Conservation (phyloP, 1,140 invertebrate genomes). For the Bilobella aurantiaca region DNA sequence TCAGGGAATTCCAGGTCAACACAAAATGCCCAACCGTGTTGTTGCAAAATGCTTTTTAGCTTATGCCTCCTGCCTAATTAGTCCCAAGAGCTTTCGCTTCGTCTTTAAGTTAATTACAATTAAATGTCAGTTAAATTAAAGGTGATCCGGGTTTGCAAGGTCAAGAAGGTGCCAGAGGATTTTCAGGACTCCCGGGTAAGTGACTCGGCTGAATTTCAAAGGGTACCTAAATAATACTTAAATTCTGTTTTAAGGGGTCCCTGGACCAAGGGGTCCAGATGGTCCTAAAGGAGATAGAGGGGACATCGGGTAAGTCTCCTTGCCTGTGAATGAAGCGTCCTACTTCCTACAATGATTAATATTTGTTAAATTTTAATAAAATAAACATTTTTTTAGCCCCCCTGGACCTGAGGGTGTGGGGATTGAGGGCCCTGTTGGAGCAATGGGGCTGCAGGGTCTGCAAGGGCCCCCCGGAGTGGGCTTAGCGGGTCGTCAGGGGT, state of each 20-base stretch:
- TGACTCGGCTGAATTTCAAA: not conserved
- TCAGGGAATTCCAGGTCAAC: slow-evolving; percentile 44
- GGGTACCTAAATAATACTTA: slow-evolving; percentile 41
- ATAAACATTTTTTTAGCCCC: too few species aligned
- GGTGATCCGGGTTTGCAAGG: slow-evolving; percentile 46
- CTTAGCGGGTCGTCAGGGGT: slow-evolving; percentile 49
- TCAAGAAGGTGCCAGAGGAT: slow-evolving; percentile 50
- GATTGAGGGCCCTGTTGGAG: slow-evolving; percentile 43
- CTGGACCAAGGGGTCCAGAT: slow-evolving; percentile 41
- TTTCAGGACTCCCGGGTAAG: slow-evolving; percentile 45
- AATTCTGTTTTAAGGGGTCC: slow-evolving; percentile 15
- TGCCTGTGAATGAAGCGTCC: too few species aligned
- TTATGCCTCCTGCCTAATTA: not conserved
- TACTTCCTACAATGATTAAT: too few species aligned
- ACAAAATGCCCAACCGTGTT: not conserved
- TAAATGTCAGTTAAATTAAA: slow-evolving; percentile 23
- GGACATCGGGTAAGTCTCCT: slow-evolving; percentile 61
- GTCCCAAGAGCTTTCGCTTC: not conserved
- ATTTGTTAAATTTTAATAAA: too few species aligned
- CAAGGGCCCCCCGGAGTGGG: slow-evolving; percentile 53
- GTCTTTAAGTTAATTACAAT: not conserved
- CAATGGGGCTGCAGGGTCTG: slow-evolving; percentile 42
- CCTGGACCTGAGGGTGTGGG: slow-evolving; percentile 56
- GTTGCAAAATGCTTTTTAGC: too few species aligned
- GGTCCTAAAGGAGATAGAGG: slow-evolving; percentile 54